These are phyloP conservation scores for Tipula lateralis DNA, from an alignment of 2,888 invertebrate genomes.

Conservation along the genomic window DNA sequence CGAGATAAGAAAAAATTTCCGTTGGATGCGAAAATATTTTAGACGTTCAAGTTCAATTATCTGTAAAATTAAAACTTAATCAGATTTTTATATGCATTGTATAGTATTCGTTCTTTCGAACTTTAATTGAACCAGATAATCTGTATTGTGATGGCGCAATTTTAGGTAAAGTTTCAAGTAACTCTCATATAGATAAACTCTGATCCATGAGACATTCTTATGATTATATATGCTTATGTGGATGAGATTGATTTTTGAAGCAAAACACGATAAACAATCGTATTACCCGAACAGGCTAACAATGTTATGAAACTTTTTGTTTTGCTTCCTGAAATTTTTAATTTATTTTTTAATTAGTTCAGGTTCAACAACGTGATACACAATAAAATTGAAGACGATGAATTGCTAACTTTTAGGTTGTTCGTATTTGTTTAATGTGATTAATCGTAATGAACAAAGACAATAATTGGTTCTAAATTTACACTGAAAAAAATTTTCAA, in stretches of 20 bases:
- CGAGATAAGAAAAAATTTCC: neutral
- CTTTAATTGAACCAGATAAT: neutral
- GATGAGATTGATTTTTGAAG: too few species aligned
- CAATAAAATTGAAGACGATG: neutral
- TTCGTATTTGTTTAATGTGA: neutral
- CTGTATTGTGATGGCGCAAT: neutral
- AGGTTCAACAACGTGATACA: neutral
- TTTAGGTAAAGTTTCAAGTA: too few species aligned
- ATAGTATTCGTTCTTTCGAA: neutral
- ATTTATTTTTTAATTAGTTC: neutral
- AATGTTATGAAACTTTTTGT: neutral
- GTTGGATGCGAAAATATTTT: neutral
- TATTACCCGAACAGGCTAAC: too few species aligned
- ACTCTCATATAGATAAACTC: too few species aligned
- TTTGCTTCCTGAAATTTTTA: neutral
- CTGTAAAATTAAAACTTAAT: neutral
- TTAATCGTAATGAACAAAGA: neutral
- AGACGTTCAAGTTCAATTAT: neutral
- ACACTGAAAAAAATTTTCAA: too few species aligned
- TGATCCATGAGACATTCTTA: too few species aligned
- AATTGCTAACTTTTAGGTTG: neutral
- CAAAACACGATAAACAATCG: too few species aligned
- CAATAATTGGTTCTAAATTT: too few species aligned
- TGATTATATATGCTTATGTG: too few species aligned
- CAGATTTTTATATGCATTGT: neutral